A percentile compares a stretch with the other conserved stretches of the same genome.
Evolutionary conservation across 1,140 invertebrate genomes (phyloP).

Genomic region (Condylostylus longicornis): DNA sequence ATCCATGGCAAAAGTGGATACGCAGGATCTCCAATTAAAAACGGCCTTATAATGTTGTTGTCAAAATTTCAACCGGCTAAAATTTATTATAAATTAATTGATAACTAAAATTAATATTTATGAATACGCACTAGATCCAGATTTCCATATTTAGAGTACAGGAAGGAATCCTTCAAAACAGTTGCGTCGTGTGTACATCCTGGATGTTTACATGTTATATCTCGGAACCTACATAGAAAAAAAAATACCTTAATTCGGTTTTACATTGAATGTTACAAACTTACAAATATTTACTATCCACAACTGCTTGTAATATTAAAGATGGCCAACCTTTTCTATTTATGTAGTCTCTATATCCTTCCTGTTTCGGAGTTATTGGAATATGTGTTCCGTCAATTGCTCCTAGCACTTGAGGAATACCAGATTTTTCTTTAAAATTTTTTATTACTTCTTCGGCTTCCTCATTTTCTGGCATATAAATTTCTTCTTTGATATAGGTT

Average conservation of each 20-base stretch:
- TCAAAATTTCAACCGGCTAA: neutral
- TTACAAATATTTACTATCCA: conserved; percentile 8
- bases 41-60: conserved; percentile 4
- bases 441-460: neutral
- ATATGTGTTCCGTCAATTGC: conserved; percentile 14
- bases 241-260: neutral
- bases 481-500: conserved; percentile 1
- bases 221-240: conserved; percentile 6
- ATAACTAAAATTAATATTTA: too few species aligned
- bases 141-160: conserved; percentile 6
- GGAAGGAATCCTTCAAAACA: conserved; percentile 8
- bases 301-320: conserved; percentile 11
- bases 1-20: conserved; percentile 17
- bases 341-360: conserved; percentile 14
- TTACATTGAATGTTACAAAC: neutral
- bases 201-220: conserved; percentile 7
- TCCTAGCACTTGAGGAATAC: conserved; percentile 14
- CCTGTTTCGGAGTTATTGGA: conserved; percentile 7
- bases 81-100: too few species aligned
- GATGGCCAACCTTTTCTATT: conserved; percentile 15
- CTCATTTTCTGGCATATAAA: neutral
- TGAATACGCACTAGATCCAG: neutral
- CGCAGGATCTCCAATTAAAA: conserved; percentile 12
- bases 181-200: conserved; percentile 10
- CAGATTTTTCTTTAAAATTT: conserved; percentile 7